These are phyloP conservation scores for Agriopis aurantiaria DNA, from an alignment of 2,888 invertebrate genomes.

Conservation along the genomic window DNA sequence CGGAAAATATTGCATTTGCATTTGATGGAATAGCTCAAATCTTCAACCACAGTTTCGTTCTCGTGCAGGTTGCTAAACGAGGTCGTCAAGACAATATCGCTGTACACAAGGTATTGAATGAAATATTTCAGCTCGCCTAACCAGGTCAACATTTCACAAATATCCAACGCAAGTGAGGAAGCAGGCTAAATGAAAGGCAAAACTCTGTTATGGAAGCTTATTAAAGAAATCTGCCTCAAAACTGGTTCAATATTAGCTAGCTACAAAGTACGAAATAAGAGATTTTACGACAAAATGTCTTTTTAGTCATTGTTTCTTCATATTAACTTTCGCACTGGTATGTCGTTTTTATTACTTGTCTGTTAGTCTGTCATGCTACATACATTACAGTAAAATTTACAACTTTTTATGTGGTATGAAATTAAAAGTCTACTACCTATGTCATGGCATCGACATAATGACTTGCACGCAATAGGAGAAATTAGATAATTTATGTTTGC, in stretches of 20 bases:
- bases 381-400: slow-evolving; percentile 10
- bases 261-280: neutral
- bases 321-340: slow-evolving; percentile 27
- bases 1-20: neutral
- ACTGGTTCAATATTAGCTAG: neutral
- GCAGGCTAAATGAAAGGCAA: slow-evolving; percentile 30
- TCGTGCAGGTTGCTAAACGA: slow-evolving; percentile 3
- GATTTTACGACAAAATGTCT: slow-evolving; percentile 4
- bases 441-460: slow-evolving; percentile 30
- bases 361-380: slow-evolving; percentile 23
- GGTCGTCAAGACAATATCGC: slow-evolving; percentile 10
- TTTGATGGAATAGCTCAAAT: neutral
- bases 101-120: slow-evolving; percentile 11
- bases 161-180: slow-evolving; percentile 9
- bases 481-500: slow-evolving; percentile 32
- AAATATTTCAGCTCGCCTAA: slow-evolving; percentile 24
- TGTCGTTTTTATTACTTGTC: slow-evolving; percentile 18
- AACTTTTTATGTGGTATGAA: slow-evolving; percentile 21
- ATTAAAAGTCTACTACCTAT: slow-evolving; percentile 35
- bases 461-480: slow-evolving; percentile 54
- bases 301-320: slow-evolving; percentile 14
- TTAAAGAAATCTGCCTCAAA: slow-evolving; percentile 6
- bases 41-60: neutral
- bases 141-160: slow-evolving; percentile 28
- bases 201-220: neutral